These are phyloP conservation scores for Antrozous pallidus DNA, from an alignment of 2,797 vertebrate species.

Conservation along the genomic window DNA sequence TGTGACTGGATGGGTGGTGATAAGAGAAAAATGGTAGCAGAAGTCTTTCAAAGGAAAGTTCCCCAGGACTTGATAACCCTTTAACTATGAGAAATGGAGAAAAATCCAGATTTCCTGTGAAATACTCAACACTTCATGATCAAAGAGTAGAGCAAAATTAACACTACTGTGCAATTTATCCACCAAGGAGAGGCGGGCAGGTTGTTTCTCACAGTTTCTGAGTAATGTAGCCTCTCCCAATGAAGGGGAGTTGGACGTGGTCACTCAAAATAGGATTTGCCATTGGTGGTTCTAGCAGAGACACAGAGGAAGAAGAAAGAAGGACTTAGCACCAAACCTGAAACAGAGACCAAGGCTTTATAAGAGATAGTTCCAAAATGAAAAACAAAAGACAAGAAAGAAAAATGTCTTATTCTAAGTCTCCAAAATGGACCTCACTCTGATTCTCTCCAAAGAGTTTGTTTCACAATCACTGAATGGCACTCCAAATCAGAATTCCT, in stretches of 20 bases:
- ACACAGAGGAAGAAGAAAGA: not conserved
- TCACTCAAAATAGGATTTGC: slow-evolving; percentile 35
- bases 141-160: not conserved
- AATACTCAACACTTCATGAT: not conserved
- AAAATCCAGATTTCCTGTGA: slow-evolving; percentile 22
- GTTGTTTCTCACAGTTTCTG: not conserved
- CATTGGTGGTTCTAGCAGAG: not conserved
- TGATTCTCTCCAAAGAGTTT: slow-evolving; percentile 9
- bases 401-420: not conserved
- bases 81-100: not conserved
- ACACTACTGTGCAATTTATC: not conserved
- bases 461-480: not conserved
- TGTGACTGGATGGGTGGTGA: not conserved
- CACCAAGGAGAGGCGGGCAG: not conserved
- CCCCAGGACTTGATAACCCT: not conserved
- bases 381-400: not conserved
- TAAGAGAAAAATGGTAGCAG: not conserved
- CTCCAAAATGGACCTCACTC: not conserved
- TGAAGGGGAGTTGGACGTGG: not conserved
- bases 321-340: not conserved
- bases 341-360: not conserved
- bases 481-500: not conserved
- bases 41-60: slow-evolving; percentile 7
- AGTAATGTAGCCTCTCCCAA: not conserved
- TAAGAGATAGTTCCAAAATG: not conserved